phyloP scores from a whole-genome alignment of 2,797 vertebrate species.

The Pelodytes ibericus region DNA sequence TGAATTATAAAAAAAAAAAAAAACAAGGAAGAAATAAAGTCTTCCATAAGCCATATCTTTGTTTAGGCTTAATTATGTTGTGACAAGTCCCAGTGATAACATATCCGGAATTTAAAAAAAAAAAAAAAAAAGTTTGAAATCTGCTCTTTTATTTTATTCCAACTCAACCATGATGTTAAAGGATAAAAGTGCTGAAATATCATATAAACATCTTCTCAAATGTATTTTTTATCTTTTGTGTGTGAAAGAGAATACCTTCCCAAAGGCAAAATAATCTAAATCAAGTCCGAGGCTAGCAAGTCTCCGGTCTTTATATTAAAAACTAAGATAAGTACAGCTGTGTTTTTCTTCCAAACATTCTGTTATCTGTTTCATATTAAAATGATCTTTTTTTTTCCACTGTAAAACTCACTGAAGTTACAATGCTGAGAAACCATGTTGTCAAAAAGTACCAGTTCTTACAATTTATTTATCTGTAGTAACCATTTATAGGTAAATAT shows the following conservation, averaged over 20 bases:
- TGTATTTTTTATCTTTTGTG: conserved; percentile 48
- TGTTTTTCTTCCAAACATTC: conserved; percentile 66
- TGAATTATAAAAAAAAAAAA: conserved; percentile 62
- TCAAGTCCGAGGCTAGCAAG: conserved; percentile 55
- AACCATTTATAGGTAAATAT: conserved; percentile 18
- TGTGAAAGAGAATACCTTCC: conserved; percentile 55
- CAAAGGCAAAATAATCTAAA: conserved; percentile 60
- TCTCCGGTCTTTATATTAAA: conserved; percentile 59
- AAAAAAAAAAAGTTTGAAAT: conserved; percentile 52
- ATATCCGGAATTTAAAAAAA: conserved; percentile 34
- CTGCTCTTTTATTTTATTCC: conserved; percentile 44
- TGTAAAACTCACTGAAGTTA: conserved; percentile 47
- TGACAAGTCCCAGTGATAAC: conserved; percentile 61
- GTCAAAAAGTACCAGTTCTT: conserved; percentile 50
- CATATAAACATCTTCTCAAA: conserved; percentile 32
- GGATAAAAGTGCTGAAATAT: background rate
- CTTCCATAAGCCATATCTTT: conserved; percentile 49
- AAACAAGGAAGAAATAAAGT: conserved; percentile 56
- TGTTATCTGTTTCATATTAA: conserved; percentile 66
- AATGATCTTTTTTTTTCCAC: conserved; percentile 55
- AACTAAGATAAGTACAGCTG: conserved; percentile 66
- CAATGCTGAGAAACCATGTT: conserved; percentile 56
- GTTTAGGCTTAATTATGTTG: conserved; percentile 59
- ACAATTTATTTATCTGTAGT: conserved; percentile 59
- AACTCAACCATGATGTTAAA: conserved; percentile 17